Evolutionary conservation across 2,888 invertebrate species (phyloP), one percentile per base, ranked within the genome.

Genomic region (Orthonevra nobilis): DNA sequence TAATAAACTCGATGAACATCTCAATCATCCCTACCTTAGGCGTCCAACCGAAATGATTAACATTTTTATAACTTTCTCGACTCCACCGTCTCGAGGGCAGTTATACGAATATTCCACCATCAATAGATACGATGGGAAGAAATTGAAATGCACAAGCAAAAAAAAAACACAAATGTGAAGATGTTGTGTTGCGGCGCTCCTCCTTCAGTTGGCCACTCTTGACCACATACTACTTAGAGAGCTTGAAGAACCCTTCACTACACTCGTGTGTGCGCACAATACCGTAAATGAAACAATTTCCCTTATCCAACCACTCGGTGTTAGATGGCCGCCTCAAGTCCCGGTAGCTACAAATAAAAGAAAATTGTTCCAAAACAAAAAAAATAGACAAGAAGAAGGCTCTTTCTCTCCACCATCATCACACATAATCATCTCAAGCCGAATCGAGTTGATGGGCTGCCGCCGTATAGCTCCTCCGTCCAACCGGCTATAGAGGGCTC

Each of bases 1-100:
- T 61, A 69, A 69, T 69, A 70, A 70, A 70, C 42, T 58, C 50
- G 10, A 52, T n/a, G 32, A 72, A 72, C 60, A 73, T 73, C 72
- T 79, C 79, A 73, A 79, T 79, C 60, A 79, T 77, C 50, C 36
- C 46, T 10, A 38, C 6, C 23, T 30, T 9, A 44, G 3, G 36
- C 26, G 10, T 32, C 23, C 38, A n/a, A n/a, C 19, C 4, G 10
- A 23, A 36, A 66, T 70, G 77, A 79, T 79, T 77, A 77, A 72
- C 58, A 77, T 72, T 66, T 72, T 70, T 64, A 72, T 54, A 60
- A 60, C 52, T 64, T 60, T 72, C 66, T 60, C 42, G 40, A 15
- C 30, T 42, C 34, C 38, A 56, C 48, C 20, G 26, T 32, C 30
- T 36, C 32, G 74, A 12, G 23, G 56, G 23, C 5, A 17, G 17